Conservation (phyloP, 1,140 invertebrate genomes). For the Platyscapa corneri region DNA sequence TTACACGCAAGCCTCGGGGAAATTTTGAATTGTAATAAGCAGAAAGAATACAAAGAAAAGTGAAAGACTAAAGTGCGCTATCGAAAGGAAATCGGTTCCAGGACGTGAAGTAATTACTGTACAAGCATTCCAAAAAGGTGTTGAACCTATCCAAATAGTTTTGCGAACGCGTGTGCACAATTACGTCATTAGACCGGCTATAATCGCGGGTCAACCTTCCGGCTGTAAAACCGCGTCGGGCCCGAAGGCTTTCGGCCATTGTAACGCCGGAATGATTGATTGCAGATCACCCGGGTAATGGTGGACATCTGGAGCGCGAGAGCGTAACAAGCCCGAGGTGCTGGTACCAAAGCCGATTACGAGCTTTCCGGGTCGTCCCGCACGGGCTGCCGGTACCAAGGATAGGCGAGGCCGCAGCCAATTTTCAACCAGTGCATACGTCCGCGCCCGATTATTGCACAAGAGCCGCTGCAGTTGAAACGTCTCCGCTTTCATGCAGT, state of each 20-base stretch:
- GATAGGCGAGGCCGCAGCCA: no score
- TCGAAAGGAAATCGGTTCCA: neutral
- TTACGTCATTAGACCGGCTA: neutral
- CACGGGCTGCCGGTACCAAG: no score
- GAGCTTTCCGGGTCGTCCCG: neutral
- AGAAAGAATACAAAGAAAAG: neutral
- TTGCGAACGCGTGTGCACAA: neutral
- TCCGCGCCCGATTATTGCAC: neutral
- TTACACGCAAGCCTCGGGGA: no score
- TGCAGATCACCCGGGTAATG: neutral
- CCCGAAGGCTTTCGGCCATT: neutral
- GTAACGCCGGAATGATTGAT: neutral
- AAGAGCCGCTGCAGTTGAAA: neutral
- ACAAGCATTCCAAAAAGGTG: neutral
- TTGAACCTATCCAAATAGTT: neutral
- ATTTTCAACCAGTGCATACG: no score
- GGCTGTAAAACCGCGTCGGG: neutral
- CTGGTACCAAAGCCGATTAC: neutral
- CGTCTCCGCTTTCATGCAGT: neutral
- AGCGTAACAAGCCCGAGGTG: neutral
- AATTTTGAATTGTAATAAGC: neutral
- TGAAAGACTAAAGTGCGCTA: neutral
- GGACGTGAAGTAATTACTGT: neutral
- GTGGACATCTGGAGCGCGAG: neutral
- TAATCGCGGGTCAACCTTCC: neutral